Percentiles rank a stretch among this genome's conserved stretches.
Conservation (phyloP, 1,140 invertebrate species). For the Drosophila navojoa region DNA sequence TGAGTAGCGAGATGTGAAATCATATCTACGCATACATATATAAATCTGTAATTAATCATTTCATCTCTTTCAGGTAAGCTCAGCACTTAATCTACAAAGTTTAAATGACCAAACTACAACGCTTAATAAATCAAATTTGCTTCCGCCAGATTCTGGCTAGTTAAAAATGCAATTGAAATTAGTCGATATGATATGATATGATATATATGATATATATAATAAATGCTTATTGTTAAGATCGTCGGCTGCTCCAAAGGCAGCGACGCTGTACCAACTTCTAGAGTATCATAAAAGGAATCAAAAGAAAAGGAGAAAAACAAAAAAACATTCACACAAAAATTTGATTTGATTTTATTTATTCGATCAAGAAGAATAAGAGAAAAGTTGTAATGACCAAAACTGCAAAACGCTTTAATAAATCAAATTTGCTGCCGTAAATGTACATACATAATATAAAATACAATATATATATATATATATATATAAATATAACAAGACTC, state of each 20-base stretch:
- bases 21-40: not conserved
- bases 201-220: too few species aligned
- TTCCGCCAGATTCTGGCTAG: conserved; percentile 67
- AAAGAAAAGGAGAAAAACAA: not conserved
- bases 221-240: too few species aligned
- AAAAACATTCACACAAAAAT: conserved; percentile 5
- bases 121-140: conserved; percentile 69
- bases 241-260: not conserved
- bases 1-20: conserved; percentile 37
- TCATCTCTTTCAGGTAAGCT: conserved; percentile 68
- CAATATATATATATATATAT: conserved; percentile 20
- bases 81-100: conserved; percentile 82
- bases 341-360: conserved; percentile 22
- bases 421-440: conserved; percentile 58
- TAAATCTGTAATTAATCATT: not conserved
- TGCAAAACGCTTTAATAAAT: conserved; percentile 45
- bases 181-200: too few species aligned
- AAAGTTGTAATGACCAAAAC: conserved; percentile 43
- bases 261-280: conserved; percentile 42
- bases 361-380: not conserved
- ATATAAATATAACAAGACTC: conserved; percentile 26
- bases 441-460: conserved; percentile 15
- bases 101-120: conserved; percentile 81
- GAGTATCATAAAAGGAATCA: conserved; percentile 5
- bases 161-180: conserved; percentile 68